phyloP scores from a whole-genome alignment of 2,797 vertebrate species.

The Urocyon cinereoargenteus region DNA sequence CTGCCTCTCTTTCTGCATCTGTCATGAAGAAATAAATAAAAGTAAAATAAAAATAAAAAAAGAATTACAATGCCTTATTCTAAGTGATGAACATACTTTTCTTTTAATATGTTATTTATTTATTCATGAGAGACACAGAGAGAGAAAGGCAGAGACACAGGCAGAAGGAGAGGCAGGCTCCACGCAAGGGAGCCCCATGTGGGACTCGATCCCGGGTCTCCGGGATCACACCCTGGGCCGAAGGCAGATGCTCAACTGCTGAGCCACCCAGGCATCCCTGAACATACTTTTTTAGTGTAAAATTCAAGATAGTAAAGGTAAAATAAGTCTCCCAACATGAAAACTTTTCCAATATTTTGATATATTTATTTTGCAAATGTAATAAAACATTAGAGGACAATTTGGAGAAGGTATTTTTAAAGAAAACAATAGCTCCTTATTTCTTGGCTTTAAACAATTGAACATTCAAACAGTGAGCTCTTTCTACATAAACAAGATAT shows the following conservation, averaged over 20 bases:
- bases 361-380: conserved; percentile 1
- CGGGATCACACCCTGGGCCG: too few relatives aligned
- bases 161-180: too few relatives aligned
- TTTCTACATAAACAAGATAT: not conserved
- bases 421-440: not conserved
- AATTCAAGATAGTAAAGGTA: not conserved
- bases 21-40: too few relatives aligned
- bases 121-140: too few relatives aligned
- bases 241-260: too few relatives aligned
- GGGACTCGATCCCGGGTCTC: too few relatives aligned
- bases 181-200: too few relatives aligned
- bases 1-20: too few relatives aligned
- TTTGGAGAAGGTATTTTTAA: not conserved
- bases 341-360: not conserved
- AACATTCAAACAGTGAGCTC: not conserved
- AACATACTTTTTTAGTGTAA: not conserved
- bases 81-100: not conserved
- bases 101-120: too few relatives aligned
- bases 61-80: not conserved
- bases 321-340: not conserved
- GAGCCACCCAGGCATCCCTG: too few relatives aligned
- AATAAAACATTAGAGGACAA: not conserved
- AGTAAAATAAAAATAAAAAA: too few relatives aligned
- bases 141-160: too few relatives aligned
- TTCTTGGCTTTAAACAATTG: conserved; percentile 3